Conservation (phyloP, 2,113 vertebrate genomes). For the Actenoides hombroni region DNA sequence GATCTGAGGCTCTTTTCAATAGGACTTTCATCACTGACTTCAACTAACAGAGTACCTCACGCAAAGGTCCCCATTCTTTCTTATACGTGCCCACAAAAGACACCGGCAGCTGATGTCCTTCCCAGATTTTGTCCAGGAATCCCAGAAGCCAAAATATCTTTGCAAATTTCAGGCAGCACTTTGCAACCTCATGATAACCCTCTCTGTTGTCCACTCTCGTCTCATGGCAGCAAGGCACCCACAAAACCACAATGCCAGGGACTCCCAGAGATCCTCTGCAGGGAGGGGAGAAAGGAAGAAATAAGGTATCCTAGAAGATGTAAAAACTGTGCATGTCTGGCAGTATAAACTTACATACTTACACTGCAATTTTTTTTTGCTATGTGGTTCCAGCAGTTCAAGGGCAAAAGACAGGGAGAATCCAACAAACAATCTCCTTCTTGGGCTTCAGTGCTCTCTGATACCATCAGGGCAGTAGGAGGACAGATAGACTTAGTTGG, state of each 20-base stretch:
- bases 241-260: accelerated
- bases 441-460: neutral
- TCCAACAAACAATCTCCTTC: neutral
- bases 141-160: neutral
- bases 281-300: neutral
- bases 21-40: neutral
- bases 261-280: neutral
- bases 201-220: neutral
- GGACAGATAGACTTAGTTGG: neutral
- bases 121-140: neutral
- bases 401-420: neutral
- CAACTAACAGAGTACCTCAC: neutral
- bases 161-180: neutral
- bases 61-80: neutral
- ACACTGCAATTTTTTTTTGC: neutral
- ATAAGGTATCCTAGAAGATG: neutral
- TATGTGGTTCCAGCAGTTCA: neutral
- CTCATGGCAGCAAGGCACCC: neutral
- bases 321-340: neutral
- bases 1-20: neutral
- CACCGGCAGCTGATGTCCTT: neutral
- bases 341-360: neutral
- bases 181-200: neutral
- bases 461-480: neutral
- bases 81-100: neutral